phyloP scores from a whole-genome alignment of 2,113 vertebrate genomes.

The Mola mola region DNA sequence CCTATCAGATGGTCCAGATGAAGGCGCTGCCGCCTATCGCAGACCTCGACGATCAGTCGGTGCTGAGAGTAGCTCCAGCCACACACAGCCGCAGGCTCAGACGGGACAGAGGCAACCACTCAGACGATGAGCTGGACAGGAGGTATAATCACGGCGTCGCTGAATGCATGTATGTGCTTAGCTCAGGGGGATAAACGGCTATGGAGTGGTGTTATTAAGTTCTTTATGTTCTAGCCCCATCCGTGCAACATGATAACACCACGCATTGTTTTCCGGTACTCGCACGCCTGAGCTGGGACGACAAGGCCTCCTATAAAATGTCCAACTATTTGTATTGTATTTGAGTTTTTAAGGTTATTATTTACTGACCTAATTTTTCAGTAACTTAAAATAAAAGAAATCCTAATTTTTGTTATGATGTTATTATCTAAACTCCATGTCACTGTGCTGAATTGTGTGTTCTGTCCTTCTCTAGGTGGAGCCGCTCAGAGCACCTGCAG shows the following conservation, averaged over 20 bases:
- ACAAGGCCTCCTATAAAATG: too few species aligned
- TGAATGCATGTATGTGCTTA: neutral
- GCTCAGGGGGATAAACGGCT: too few species aligned
- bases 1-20: constrained; percentile 88
- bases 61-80: constrained; percentile 79
- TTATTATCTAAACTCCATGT: neutral
- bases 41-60: constrained; percentile 82
- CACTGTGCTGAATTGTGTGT: neutral
- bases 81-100: constrained; percentile 76
- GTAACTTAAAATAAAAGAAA: neutral
- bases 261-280: too few species aligned
- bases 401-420: neutral
- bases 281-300: too few species aligned
- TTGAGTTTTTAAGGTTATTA: neutral
- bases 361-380: neutral
- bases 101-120: constrained; percentile 72
- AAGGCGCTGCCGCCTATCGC: constrained; percentile 87
- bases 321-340: too few species aligned
- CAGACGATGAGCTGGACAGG: constrained; percentile 75
- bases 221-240: too few species aligned
- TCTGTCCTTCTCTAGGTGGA: constrained; percentile 81
- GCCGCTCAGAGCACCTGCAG: constrained; percentile 90
- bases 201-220: too few species aligned
- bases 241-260: too few species aligned
- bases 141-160: constrained; percentile 48